Evolutionary conservation across 64 coral and sea anemone species (phyloP).

Genomic region (Dendronephthya gigantea): DNA sequence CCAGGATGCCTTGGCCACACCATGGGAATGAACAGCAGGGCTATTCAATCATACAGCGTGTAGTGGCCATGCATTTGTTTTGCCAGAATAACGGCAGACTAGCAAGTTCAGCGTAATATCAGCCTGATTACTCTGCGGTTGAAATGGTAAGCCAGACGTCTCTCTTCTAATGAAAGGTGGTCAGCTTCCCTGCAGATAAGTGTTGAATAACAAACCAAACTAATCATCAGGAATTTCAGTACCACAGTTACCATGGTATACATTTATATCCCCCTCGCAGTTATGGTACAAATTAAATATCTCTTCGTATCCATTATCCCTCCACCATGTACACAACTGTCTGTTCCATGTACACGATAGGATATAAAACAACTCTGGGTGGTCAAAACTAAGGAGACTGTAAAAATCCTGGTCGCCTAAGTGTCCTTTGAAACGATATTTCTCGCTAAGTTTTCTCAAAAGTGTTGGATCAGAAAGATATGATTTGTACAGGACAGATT

Average conservation of each 20-base stretch:
- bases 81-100: too few species aligned
- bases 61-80: too few species aligned
- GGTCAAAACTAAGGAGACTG: slow-evolving; percentile 56
- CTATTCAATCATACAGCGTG: too few species aligned
- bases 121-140: too few species aligned
- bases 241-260: slow-evolving; percentile 85
- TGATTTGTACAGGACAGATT: slow-evolving; percentile 39
- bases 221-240: slow-evolving; percentile 36
- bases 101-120: too few species aligned
- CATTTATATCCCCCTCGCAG: slow-evolving; percentile 50
- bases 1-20: too few species aligned
- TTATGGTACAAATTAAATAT: slow-evolving; percentile 63
- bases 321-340: slow-evolving; percentile 74
- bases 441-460: slow-evolving; percentile 46
- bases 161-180: too few species aligned
- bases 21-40: too few species aligned
- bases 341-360: slow-evolving; percentile 86
- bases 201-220: too few species aligned
- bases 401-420: slow-evolving; percentile 95
- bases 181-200: too few species aligned
- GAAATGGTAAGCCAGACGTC: too few species aligned
- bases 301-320: slow-evolving; percentile 47
- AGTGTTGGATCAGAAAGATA: slow-evolving; percentile 24
- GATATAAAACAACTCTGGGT: slow-evolving; percentile 59
- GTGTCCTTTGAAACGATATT: slow-evolving; percentile 57